Evolutionary conservation across 2,888 invertebrate species (phyloP).

Genomic region (Drosophila mimetica): DNA sequence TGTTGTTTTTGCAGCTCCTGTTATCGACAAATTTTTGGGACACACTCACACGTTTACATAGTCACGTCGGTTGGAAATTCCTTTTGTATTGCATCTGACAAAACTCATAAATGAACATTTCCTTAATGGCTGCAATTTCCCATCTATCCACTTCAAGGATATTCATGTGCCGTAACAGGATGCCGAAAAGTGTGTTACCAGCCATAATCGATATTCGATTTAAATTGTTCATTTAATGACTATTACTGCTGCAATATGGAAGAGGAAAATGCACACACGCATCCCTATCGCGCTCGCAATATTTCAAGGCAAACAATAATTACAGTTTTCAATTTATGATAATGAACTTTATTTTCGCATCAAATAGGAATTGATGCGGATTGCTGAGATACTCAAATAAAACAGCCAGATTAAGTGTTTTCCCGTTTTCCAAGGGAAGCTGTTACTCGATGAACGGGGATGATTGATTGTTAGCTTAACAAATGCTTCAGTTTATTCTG

Average conservation of each 20-base stretch:
- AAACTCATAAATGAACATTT: conserved; percentile 73
- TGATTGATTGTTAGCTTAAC: conserved; percentile 31
- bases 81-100: conserved; percentile 45
- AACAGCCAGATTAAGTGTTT: background rate
- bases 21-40: conserved; percentile 34
- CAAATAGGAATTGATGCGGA: conserved; percentile 21
- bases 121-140: conserved; percentile 48
- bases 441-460: background rate
- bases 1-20: conserved; percentile 21
- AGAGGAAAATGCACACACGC: background rate
- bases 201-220: conserved; percentile 52
- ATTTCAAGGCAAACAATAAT: conserved; percentile 38
- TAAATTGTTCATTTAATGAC: conserved; percentile 47
- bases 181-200: conserved; percentile 33
- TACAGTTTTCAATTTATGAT: conserved; percentile 28
- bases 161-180: conserved; percentile 31
- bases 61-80: conserved; percentile 14
- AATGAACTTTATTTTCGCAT: conserved; percentile 31
- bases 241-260: conserved; percentile 17
- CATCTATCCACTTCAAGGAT: conserved; percentile 40
- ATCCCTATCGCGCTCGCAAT: conserved; percentile 6
- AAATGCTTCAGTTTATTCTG: conserved; percentile 7
- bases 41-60: conserved; percentile 11
- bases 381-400: conserved; percentile 4
- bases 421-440: background rate